phyloP scores from a whole-genome alignment of 2,888 invertebrate genomes.

The Tromatobia lineatoria region DNA sequence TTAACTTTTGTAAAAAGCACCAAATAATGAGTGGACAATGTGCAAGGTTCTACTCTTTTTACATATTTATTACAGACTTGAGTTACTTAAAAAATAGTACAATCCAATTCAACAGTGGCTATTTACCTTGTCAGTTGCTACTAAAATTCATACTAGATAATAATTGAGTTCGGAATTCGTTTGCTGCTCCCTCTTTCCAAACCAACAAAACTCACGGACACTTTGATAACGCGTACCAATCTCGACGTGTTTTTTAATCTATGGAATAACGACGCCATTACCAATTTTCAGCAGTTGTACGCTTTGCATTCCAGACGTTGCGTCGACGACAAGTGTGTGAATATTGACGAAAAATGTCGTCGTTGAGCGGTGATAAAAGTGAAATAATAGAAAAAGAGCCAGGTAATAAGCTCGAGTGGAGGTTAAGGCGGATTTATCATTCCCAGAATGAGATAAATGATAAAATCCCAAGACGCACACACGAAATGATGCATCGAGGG shows the following conservation, averaged over 20 bases:
- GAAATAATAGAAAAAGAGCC: slow-evolving; percentile 79
- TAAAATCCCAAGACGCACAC: slow-evolving; percentile 15
- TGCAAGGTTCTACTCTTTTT: no score
- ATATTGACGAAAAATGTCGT: slow-evolving; percentile 78
- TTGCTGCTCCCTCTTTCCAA: background rate
- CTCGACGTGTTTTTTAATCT: slow-evolving; percentile 1
- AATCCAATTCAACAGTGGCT: no score
- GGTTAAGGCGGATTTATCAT: slow-evolving; percentile 14
- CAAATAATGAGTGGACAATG: no score
- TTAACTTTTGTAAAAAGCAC: no score
- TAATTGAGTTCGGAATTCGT: background rate
- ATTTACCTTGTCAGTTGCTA: no score
- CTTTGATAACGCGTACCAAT: background rate
- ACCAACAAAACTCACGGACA: background rate
- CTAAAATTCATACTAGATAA: no score
- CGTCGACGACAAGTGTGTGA: slow-evolving; percentile 53
- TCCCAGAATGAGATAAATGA: background rate
- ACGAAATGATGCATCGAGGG: slow-evolving; percentile 41
- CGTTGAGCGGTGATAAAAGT: slow-evolving; percentile 82
- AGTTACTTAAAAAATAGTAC: no score
- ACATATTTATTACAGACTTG: no score
- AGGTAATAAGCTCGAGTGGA: slow-evolving; percentile 72
- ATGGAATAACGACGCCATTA: slow-evolving; percentile 48
- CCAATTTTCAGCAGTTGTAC: slow-evolving; percentile 65
- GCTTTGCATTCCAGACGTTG: slow-evolving; percentile 70